These are phyloP conservation scores for Drosophila melanica DNA, from an alignment of 1,140 invertebrate species.

Conservation along the genomic window DNA sequence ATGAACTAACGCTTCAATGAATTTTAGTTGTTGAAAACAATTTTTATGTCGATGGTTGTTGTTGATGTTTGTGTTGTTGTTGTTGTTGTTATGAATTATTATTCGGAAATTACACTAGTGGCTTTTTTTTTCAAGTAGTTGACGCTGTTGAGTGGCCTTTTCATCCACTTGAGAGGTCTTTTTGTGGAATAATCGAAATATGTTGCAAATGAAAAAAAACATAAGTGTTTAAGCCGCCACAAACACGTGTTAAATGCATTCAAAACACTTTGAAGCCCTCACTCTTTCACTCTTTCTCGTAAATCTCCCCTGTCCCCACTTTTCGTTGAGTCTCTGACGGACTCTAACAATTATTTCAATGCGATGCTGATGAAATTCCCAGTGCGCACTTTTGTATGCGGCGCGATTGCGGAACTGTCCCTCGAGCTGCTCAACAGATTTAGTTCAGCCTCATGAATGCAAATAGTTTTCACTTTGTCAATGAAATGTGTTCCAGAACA, in stretches of 20 bases:
- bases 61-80: constrained; percentile 12
- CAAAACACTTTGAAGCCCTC: background rate
- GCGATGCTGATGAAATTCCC: constrained; percentile 36
- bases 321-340: background rate
- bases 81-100: constrained; percentile 33
- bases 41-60: constrained; percentile 43
- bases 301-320: background rate
- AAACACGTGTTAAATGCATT: constrained; percentile 33
- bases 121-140: constrained; percentile 55
- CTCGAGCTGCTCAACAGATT: constrained; percentile 36
- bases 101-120: constrained; percentile 48
- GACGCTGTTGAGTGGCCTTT: constrained; percentile 39
- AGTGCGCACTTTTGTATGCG: background rate
- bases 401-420: constrained; percentile 6
- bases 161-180: constrained; percentile 45
- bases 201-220: constrained; percentile 8
- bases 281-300: background rate
- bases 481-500: constrained; percentile 12
- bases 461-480: constrained; percentile 4
- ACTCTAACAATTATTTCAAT: constrained; percentile 45
- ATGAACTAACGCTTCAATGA: constrained; percentile 53
- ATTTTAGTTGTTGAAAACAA: constrained; percentile 59
- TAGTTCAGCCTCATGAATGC: constrained; percentile 6
- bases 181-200: constrained; percentile 44
- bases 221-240: constrained; percentile 7